phyloP scores from a whole-genome alignment of 92 coral and sea anemone species.

The Meandrina meandrites region DNA sequence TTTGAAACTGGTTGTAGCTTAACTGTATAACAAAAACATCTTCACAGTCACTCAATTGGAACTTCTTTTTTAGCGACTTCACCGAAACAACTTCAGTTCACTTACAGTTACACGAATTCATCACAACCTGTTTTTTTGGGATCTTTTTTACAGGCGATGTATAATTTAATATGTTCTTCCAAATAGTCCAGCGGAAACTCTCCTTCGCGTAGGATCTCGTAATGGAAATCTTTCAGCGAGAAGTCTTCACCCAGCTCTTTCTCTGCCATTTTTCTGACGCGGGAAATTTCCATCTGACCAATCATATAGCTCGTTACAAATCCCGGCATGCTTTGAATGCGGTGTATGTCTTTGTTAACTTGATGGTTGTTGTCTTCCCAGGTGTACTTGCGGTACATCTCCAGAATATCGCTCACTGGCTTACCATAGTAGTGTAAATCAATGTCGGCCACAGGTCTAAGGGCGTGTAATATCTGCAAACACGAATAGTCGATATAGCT shows the following conservation, averaged over 20 bases:
- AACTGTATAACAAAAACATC: no score
- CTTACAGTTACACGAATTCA: conserved; percentile 7
- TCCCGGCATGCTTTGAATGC: conserved; percentile 60
- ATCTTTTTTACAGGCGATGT: conserved; percentile 53
- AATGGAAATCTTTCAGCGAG: conserved; percentile 69
- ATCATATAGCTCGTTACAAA: conserved; percentile 61
- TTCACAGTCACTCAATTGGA: no score
- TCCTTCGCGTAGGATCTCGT: conserved; percentile 66
- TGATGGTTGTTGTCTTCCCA: conserved; percentile 57
- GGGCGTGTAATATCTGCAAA: conserved; percentile 79
- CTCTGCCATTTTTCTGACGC: conserved; percentile 56
- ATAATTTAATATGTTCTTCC: conserved; percentile 38
- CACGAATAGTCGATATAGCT: no score
- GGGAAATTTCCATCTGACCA: conserved; percentile 49
- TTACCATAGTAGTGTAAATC: conserved; percentile 78
- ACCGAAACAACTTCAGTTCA: not conserved
- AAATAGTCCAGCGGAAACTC: conserved; percentile 64
- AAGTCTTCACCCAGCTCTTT: conserved; percentile 55
- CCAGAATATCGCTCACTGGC: conserved; percentile 57
- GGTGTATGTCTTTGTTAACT: conserved; percentile 50
- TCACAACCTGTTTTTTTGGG: conserved; percentile 12
- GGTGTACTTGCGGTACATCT: conserved; percentile 68
- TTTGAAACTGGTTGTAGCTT: no score
- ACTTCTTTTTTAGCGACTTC: no score
- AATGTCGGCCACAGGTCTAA: conserved; percentile 79